A percentile compares a stretch with the other conserved stretches of the same genome.
Conservation (phyloP, 2,888 invertebrate species). For the Allophyes oxyacanthae region DNA sequence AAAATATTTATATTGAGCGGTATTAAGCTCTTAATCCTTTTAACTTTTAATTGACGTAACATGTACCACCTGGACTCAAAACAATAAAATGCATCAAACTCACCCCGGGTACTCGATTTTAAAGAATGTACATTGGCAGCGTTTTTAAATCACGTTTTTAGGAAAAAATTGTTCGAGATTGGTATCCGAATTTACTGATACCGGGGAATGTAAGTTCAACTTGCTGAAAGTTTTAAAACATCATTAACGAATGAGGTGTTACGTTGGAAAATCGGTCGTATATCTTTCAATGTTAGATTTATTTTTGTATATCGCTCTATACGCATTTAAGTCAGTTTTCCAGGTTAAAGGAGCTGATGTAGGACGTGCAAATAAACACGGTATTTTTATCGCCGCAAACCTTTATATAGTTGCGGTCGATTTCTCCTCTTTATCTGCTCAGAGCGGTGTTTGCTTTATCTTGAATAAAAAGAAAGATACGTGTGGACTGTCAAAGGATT, state of each 20-base stretch:
- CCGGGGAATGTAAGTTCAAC: constrained; percentile 81
- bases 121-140: constrained; percentile 59
- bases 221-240: constrained; percentile 64
- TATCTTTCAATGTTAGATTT: constrained; percentile 62
- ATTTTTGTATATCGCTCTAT: constrained; percentile 66
- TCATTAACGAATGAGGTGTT: constrained; percentile 53
- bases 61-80: constrained; percentile 64
- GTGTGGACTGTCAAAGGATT: constrained; percentile 74
- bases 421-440: constrained; percentile 87
- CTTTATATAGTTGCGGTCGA: constrained; percentile 89
- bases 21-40: constrained; percentile 71
- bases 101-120: constrained; percentile 56
- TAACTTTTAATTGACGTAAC: constrained; percentile 64
- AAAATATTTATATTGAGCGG: constrained; percentile 61
- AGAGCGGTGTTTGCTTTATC: constrained; percentile 88
- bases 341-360: constrained; percentile 78
- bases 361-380: constrained; percentile 89
- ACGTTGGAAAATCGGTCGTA: constrained; percentile 72
- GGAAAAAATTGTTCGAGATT: constrained; percentile 78
- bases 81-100: constrained; percentile 57
- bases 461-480: constrained; percentile 83
- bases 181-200: constrained; percentile 86
- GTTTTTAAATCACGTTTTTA: constrained; percentile 81
- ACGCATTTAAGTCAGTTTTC: constrained; percentile 71
- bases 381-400: constrained; percentile 88